Evolutionary conservation across 2,888 invertebrate genomes (phyloP), one percentile per base, ranked within the genome.

Genomic region (Leptopilina syphax): DNA sequence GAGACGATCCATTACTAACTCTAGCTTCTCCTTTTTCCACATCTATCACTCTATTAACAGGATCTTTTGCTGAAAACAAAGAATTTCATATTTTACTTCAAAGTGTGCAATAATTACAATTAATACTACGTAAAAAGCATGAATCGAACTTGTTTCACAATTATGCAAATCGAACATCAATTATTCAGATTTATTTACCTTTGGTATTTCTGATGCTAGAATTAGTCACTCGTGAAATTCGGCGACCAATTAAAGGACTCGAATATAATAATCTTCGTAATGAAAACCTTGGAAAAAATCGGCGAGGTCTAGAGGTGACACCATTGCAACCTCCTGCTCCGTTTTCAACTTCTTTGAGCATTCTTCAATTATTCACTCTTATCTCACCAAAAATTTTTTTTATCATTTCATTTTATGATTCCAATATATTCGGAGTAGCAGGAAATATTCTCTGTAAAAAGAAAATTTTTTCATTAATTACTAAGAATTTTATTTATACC

Each of bases 261-360:
- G 95, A 95, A 81, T 96, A 95, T 80, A 96, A 93, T 83, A 96
- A 92, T 82, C 95, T 94, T 70, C 96, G 93, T 65, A 96, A 91
- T 27, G 96, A 96, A 93, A 95, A 95, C 86, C 95, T 90, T 41
- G 93, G 92, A 85, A 94, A 88, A 77, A 90, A 77, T 84, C 91
- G 87, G 70, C 90, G 86, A 78, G 88, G 87, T 82, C 91, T 88
- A 10, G 89, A 83, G 83, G 87, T 87, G 79, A 86, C 88, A 66
- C 86, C 85, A 78, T 88, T 90, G 84, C 91, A 91, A 78, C 89
- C 89, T 83, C 88, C 89, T 63, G 89, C 84, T 79, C 84, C 89
- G 79, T 85, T 88, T 84, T 92, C 92, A 70, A 83, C 87, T 87
- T 92, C 91, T 86, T 92, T 92, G 41, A 91, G 87, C 92, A 92